A percentile compares a stretch with the other conserved stretches of the same genome.
Conservation (phyloP, 2,113 vertebrate species). For the Ondatra zibethicus region DNA sequence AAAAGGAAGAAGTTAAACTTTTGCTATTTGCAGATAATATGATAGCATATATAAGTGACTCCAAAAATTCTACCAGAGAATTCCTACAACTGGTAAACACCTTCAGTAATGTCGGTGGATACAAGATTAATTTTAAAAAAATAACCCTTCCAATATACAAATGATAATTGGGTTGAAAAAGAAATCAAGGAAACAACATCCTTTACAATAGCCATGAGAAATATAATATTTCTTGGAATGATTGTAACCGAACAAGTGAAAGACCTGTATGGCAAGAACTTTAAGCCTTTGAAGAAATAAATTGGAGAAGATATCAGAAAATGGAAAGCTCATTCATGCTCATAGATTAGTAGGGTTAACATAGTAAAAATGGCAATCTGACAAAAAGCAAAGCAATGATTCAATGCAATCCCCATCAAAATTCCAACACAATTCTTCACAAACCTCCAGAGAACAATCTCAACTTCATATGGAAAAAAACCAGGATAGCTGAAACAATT, state of each 20-base stretch:
- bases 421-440: background rate
- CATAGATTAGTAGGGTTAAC: background rate
- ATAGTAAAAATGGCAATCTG: background rate
- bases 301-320: background rate
- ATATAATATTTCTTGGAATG: background rate
- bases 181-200: background rate
- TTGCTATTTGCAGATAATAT: background rate
- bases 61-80: background rate
- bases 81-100: background rate
- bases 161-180: background rate
- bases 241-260: background rate
- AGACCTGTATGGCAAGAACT: background rate
- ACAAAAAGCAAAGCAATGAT: background rate
- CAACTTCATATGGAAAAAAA: background rate
- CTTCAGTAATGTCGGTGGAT: background rate
- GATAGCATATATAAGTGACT: background rate
- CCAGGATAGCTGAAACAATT: background rate
- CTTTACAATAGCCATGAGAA: background rate
- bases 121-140: background rate
- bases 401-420: background rate
- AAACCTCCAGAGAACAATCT: background rate
- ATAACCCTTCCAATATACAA: background rate
- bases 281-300: background rate
- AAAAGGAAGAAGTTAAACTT: background rate
- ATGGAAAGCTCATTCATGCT: background rate